phyloP scores from a whole-genome alignment of 2,888 invertebrate species.

The Caradrina kadenii region DNA sequence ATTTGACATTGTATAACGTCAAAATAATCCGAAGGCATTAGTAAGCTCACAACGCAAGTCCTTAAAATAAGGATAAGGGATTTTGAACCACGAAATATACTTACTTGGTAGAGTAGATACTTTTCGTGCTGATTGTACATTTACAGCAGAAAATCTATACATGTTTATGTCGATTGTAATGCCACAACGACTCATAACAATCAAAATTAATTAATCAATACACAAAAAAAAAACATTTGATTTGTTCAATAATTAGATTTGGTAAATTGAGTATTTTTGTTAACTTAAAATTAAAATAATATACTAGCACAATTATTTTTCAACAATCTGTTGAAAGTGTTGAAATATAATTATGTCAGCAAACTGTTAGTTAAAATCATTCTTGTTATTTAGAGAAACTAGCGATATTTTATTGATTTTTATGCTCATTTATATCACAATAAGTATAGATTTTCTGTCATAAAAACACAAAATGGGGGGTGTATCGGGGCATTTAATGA shows the following conservation, averaged over 20 bases:
- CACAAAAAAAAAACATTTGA: not conserved
- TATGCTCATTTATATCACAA: not conserved
- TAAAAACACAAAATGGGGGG: constrained; percentile 31
- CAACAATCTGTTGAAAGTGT: not conserved
- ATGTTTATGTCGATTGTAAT: not conserved
- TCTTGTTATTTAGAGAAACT: too few relatives aligned
- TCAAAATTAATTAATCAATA: constrained; percentile 39
- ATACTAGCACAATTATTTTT: not conserved
- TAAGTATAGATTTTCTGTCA: constrained; percentile 17
- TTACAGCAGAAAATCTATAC: constrained; percentile 47
- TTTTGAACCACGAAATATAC: constrained; percentile 30
- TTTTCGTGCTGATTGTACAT: constrained; percentile 54
- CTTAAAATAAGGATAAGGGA: constrained; percentile 62
- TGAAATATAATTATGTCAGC: not conserved
- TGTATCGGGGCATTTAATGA: constrained; percentile 52
- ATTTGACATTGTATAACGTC: constrained; percentile 68
- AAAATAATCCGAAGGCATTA: constrained; percentile 66
- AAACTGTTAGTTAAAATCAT: too few relatives aligned
- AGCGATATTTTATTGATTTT: too few relatives aligned
- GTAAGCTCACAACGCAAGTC: constrained; percentile 73
- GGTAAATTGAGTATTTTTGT: constrained; percentile 46
- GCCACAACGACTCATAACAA: constrained; percentile 1
- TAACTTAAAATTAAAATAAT: constrained; percentile 1
- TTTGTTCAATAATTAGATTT: constrained; percentile 38
- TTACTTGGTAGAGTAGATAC: constrained; percentile 42